Base-by-base conservation (phyloP, 2,113 vertebrate genomes). In the Phoxinus phoxinus region DNA sequence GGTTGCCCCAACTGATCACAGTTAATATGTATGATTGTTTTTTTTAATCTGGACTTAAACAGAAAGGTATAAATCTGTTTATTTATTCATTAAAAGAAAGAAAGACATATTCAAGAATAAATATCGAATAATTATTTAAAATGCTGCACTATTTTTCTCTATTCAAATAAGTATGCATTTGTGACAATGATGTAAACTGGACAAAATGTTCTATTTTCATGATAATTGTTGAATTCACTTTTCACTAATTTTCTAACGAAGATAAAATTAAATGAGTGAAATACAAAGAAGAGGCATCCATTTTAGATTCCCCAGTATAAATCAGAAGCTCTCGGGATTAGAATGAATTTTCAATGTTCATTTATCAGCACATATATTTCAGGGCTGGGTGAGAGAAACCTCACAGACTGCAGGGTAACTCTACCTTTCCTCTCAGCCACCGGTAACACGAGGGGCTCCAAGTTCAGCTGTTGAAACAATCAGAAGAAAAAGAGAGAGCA, bases 381-480 rank as follows among this genome's bases (percentile, higher is more conserved):
- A 13, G 32, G 30, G 23, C n/a, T 59, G 35, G 27, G 35, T 46
- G 77, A 25, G n/a, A 63, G 77, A n/a, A 35, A n/a, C 32, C 56
- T 80, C 56, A 35, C 77, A 44, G 44, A 30, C 73, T 30, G 74
- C 48, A 5, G 74, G 61, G 35, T 81, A 61, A 27, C 41, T 27
- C 19, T 63, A 67, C 37, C 59, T 77, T 76, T 86, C 35, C 25
- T 69, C 32, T 67, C 27, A 32, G 67, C 69, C 72, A n/a, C 44
- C 53, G 75, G 63, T 78, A 56, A 59, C 67, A 58, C 15, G 15
- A 56, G 78, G 59, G 37, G 63, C 81, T 84, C 61, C 37, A 46
- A 79, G 85, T 74, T 78, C 87, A 83, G 80, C 87, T 88, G 84
- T 46, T 80, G 53, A 83, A 88, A 83, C 81, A 84, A 85, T 86